Base-by-base conservation (phyloP, 2,113 vertebrate species). In the Microcebus griseorufus region DNA sequence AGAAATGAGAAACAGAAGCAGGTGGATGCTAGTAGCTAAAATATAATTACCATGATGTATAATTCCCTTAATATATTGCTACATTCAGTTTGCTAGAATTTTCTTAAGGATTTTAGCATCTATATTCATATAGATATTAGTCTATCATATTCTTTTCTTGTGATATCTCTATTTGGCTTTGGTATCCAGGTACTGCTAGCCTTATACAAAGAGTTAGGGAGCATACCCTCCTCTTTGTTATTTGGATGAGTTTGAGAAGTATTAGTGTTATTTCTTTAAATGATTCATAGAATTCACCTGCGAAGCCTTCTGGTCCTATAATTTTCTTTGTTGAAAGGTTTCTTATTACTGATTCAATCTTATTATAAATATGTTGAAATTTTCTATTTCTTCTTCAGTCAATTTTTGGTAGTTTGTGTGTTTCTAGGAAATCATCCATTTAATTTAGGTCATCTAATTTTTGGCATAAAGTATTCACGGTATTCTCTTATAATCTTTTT, bases 91-190 rank as follows among this genome's bases (percentile, higher is more conserved):
- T 55, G 34, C 27, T 64, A 81, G 45, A 55, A 93, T 78, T 58
- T 69, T 85, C 32, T 55, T 34, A 51, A 93, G 34, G 65, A 51
- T 64, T 75, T 70, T 48, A 93, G 2, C 45, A 84, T 73, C 53
- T 92, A 48, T 53, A 89, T 32, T 80, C 58, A 32, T 79, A 84
- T 78, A 16, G 32, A 65, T 48, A 62, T 29, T 45, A 17, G 13
- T 69, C 70, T 69, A 42, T 45, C 37, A 42, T n/a, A 32, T 93
- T 76, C 45, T 64, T 73, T 60, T 67, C 39, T 51, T 76, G 23
- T 34, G 32, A 60, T 48, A 58, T 89, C 42, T 78, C 89, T 75
- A 92, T 85, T 6, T 73, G 27, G 29, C n/a, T 90, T 96, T 96
- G 65, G 23, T 79, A 82, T 51, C 27, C 78, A 9, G 3, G 32